Base-by-base conservation (phyloP, 2,113 vertebrate species). In the Oryzias javanicus region DNA sequence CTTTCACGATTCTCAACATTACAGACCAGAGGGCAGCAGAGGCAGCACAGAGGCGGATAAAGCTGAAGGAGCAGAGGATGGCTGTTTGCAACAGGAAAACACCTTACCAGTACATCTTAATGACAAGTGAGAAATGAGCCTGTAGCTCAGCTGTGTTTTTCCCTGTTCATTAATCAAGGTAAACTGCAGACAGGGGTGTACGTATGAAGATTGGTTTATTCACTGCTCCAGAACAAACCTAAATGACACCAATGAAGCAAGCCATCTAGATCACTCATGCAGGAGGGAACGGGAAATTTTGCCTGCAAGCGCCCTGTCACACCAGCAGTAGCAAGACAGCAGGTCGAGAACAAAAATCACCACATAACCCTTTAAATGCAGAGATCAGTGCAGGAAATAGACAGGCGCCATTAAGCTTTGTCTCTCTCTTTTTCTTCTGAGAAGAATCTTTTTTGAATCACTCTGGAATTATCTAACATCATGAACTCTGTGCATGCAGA, bases 181-280 rank as follows among this genome's bases (percentile, higher is more conserved):
- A 82, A 87, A 81, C 69, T 84, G 80, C 83, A 88, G 82, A 88
- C 79, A 75, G 72, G 76, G 76, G 74, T 81, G 75, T 69, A 81
- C 80, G 76, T 74, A 86, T 80, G 82, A 68, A 88, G 80, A 88
- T 87, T 86, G 87, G 78, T 89, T 89, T 89, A 84, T 81, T 82
- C 87, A 88, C 77, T 84, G 81, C 80, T 80, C 87, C 88, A 85
- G 84, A 89, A 89, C 82, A 83, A 80, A 83, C 84, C 79, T 69
- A 84, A 83, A 88, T 83, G 81, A 86, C 79, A 82, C 67, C 84
- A 79, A 81, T 86, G 79, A 79, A 84, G 79, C 81, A 82, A 72
- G 78, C 78, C 59, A 78, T 74, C 69, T 67, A 76, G 80, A 85
- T 82, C 80, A 67, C 74, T 79, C 67, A 81, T 80, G 80, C 63